These are phyloP conservation scores for Cyclophora albipunctata DNA, from an alignment of 2,888 invertebrate genomes.

Conservation along the genomic window DNA sequence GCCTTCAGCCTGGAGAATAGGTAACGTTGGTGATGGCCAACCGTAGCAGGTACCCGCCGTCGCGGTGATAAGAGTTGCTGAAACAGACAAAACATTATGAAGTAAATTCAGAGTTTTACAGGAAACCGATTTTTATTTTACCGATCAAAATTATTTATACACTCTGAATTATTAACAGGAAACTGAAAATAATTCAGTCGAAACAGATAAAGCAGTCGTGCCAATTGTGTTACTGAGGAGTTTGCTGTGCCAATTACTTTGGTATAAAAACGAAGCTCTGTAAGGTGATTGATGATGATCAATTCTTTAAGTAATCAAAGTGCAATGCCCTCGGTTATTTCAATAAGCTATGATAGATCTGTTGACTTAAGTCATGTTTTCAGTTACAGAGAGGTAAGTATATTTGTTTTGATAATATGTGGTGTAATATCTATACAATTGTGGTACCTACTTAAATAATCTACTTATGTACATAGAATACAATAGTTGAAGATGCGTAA, in stretches of 20 bases:
- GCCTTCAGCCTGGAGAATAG: slow-evolving; percentile 57
- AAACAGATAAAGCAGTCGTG: slow-evolving; percentile 1
- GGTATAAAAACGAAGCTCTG: slow-evolving; percentile 6
- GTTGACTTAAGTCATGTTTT: slow-evolving; percentile 15
- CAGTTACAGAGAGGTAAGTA: slow-evolving; percentile 11
- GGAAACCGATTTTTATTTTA: no score
- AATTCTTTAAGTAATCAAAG: slow-evolving; percentile 13
- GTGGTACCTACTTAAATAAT: not conserved
- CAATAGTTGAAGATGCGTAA: not conserved
- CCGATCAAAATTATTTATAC: not conserved
- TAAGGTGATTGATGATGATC: slow-evolving; percentile 19
- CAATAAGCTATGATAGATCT: slow-evolving; percentile 14
- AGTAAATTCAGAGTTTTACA: slow-evolving; percentile 2
- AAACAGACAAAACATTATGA: slow-evolving; percentile 30
- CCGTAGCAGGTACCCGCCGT: slow-evolving; percentile 74
- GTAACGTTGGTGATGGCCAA: slow-evolving; percentile 77
- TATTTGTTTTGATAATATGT: slow-evolving; percentile 3
- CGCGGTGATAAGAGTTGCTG: slow-evolving; percentile 72
- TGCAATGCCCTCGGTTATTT: slow-evolving; percentile 20
- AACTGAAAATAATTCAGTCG: slow-evolving; percentile 6
- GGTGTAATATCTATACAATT: not conserved
- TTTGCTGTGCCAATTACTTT: slow-evolving; percentile 18
- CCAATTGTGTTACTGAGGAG: slow-evolving; percentile 20
- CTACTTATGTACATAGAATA: not conserved
- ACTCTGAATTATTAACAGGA: not conserved